These are phyloP conservation scores for Buphagus erythrorhynchus DNA, from an alignment of 2,797 vertebrate species.

Conservation along the genomic window DNA sequence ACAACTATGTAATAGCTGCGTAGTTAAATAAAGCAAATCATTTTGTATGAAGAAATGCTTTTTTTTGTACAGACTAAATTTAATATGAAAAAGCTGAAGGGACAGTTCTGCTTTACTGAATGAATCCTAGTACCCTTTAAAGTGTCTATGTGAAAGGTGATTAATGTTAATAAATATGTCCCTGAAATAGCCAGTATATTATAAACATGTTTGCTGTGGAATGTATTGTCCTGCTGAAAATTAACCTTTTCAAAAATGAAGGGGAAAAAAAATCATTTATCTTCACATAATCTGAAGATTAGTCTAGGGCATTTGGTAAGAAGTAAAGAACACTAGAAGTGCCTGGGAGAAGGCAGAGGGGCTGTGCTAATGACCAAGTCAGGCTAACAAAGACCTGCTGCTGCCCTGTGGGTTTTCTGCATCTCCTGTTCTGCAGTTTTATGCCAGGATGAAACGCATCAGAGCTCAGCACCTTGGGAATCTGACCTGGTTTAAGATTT, in stretches of 20 bases:
- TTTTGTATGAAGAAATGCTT: background rate
- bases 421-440: background rate
- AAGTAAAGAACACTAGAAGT: background rate
- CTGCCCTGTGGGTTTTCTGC: background rate
- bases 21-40: background rate
- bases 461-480: background rate
- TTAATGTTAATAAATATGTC: background rate
- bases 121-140: background rate
- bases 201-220: background rate
- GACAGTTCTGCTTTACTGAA: background rate
- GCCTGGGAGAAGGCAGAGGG: background rate
- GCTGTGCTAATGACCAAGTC: background rate
- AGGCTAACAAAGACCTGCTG: background rate
- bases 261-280: background rate
- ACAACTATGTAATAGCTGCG: conserved; percentile 20
- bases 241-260: background rate
- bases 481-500: conserved; percentile 32
- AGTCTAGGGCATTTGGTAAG: background rate
- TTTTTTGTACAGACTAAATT: background rate
- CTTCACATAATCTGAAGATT: background rate
- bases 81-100: background rate
- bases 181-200: background rate
- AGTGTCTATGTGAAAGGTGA: background rate
- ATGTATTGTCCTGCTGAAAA: conserved; percentile 7
- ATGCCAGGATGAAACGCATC: background rate